Evolutionary conservation across 2,797 vertebrate species (phyloP), one percentile per base, ranked within the genome.

Genomic region (Perodicticus potto): DNA sequence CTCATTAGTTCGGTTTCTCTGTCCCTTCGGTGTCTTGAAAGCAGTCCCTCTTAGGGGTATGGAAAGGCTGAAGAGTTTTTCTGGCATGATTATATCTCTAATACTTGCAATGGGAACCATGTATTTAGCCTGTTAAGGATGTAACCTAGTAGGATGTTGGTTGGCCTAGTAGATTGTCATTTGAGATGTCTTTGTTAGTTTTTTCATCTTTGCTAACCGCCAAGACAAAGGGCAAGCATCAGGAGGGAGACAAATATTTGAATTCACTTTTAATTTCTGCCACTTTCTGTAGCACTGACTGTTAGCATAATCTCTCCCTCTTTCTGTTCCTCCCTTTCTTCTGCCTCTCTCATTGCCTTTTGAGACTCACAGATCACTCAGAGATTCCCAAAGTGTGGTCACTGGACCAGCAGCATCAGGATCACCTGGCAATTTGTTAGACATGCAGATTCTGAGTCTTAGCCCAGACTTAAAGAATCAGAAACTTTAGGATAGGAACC

Each of bases 111-210:
- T 81, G 16, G 72, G 57, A 91, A 80, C 19, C n/a, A 49, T 83
- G 23, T 74, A 6, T 77, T 10, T 76, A 69, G 27, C 73, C 70
- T 95, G 81, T 80, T 91, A 89, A 59, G 57, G 61, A 17, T 94
- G 72, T 92, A 76, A 85, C 40, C 40, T 40, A 40, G 40, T 40
- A 40, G 40, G 40, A 40, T 40, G 73, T 91, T 29, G 78, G 32
- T 84, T 73, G 29, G 45, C 73, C 32, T 94, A 73, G 34, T 89
- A 61, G 61, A 34, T 70, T 95, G 80, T 92, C 65, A 53, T 89
- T 94, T 94, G 95, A 93, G 70, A 85, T 82, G 32, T 83, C 76
- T 94, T 89, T 95, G 81, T 84, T 94, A 22, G 70, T 82, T 93
- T 7, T 20, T 94, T 88, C 34, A 65, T 89, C 40, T 77, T 93